These are phyloP conservation scores for Pachyuromys duprasi DNA, from an alignment of 2,797 vertebrate genomes.

Conservation along the genomic window DNA sequence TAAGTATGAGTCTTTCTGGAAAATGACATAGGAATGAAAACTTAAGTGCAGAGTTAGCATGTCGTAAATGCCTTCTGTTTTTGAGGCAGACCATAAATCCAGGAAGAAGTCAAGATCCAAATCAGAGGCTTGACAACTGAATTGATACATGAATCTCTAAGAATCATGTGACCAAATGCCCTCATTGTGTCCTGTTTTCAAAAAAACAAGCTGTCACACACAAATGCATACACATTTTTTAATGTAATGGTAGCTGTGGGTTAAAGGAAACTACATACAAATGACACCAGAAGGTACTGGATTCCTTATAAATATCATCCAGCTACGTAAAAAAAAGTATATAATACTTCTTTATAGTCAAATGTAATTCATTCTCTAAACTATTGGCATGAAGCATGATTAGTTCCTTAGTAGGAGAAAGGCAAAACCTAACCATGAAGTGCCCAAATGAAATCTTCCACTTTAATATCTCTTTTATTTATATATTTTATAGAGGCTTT, in stretches of 20 bases:
- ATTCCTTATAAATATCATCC: conserved; percentile 53
- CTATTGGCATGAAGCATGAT: neutral
- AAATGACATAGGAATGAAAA: neutral
- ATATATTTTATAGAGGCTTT: conserved; percentile 69
- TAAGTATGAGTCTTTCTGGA: neutral
- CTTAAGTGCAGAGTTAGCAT: neutral
- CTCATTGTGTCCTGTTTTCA: neutral
- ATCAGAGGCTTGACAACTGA: neutral
- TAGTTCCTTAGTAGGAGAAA: conserved; percentile 47
- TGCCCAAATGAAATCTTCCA: conserved; percentile 52
- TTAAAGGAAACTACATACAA: neutral
- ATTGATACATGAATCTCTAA: neutral
- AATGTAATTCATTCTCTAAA: conserved; percentile 63
- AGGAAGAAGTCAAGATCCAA: neutral
- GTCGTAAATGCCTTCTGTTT: neutral
- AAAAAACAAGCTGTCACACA: conserved; percentile 38
- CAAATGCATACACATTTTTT: neutral
- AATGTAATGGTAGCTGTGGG: neutral
- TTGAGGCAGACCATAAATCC: neutral
- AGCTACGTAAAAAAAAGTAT: conserved; percentile 47
- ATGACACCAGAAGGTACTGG: neutral
- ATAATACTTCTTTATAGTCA: conserved; percentile 47
- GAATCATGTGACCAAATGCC: neutral
- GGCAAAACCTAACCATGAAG: conserved; percentile 50
- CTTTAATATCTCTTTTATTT: conserved; percentile 58